These are phyloP conservation scores for Acanthurus leucopareius DNA, from an alignment of 2,797 vertebrate genomes.

Conservation along the genomic window DNA sequence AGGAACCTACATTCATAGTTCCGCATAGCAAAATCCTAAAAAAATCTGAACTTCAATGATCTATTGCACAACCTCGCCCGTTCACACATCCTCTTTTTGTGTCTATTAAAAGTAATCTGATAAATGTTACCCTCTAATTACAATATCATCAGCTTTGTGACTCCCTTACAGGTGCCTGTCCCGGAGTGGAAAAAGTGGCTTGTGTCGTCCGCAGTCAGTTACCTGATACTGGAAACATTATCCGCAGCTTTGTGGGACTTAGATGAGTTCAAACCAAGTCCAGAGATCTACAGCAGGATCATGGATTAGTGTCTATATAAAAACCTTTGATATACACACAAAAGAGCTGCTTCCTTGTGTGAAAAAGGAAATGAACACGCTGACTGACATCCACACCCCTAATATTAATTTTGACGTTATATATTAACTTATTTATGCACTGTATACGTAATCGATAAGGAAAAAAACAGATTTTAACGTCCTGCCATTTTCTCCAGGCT, in stretches of 20 bases:
- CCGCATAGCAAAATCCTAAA: not conserved
- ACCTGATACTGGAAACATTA: conserved; percentile 66
- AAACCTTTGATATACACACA: conserved; percentile 8
- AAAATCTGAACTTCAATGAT: not conserved
- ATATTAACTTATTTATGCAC: not conserved
- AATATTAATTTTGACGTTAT: not conserved
- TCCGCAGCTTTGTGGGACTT: conserved; percentile 53
- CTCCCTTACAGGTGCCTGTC: not conserved
- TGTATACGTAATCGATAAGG: not conserved
- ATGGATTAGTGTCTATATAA: conserved; percentile 19
- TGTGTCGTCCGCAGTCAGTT: conserved; percentile 25
- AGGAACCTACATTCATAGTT: conserved; percentile 35
- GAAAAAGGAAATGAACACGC: not conserved
- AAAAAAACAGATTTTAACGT: not conserved
- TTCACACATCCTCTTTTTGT: not conserved
- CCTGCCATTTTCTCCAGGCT: conserved; percentile 42
- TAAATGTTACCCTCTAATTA: not conserved
- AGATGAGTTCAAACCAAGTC: conserved; percentile 13
- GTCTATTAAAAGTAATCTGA: not conserved
- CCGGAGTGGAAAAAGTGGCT: conserved; percentile 41
- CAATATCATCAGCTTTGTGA: not conserved
- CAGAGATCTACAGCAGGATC: conserved; percentile 9
- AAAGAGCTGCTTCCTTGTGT: not conserved
- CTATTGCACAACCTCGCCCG: not conserved
- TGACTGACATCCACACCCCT: not conserved